phyloP scores from a whole-genome alignment of 2,113 vertebrate species.

The Panthera tigris region DNA sequence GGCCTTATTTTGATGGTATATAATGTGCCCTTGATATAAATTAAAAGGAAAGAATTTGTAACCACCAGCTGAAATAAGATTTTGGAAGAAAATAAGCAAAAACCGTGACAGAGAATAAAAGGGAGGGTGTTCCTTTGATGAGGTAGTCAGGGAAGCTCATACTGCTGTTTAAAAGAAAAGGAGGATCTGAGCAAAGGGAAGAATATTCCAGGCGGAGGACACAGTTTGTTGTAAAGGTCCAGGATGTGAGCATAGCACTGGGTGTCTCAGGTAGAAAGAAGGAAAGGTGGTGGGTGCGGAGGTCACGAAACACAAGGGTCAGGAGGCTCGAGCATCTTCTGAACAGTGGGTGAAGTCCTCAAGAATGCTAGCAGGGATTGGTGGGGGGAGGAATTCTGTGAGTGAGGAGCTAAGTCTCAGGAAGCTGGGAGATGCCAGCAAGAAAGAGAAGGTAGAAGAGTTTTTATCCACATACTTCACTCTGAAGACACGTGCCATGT shows the following conservation, averaged over 20 bases:
- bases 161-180: not conserved
- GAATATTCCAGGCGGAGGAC: not conserved
- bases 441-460: not conserved
- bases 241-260: not conserved
- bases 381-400: not conserved
- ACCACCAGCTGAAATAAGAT: not conserved
- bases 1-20: not conserved
- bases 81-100: not conserved
- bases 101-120: not conserved
- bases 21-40: not conserved
- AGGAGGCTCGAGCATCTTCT: not conserved
- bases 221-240: not conserved
- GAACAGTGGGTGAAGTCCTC: not conserved
- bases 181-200: not conserved
- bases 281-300: not conserved
- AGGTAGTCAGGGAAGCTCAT: not conserved
- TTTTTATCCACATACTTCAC: not conserved
- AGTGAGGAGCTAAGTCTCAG: fast-evolving
- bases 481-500: fast-evolving
- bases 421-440: not conserved
- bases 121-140: not conserved
- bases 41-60: not conserved
- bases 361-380: not conserved
- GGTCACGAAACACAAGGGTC: not conserved
- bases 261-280: not conserved